These are phyloP conservation scores for Heliconius ethilla DNA, from an alignment of 2,888 invertebrate genomes.

Conservation along the genomic window DNA sequence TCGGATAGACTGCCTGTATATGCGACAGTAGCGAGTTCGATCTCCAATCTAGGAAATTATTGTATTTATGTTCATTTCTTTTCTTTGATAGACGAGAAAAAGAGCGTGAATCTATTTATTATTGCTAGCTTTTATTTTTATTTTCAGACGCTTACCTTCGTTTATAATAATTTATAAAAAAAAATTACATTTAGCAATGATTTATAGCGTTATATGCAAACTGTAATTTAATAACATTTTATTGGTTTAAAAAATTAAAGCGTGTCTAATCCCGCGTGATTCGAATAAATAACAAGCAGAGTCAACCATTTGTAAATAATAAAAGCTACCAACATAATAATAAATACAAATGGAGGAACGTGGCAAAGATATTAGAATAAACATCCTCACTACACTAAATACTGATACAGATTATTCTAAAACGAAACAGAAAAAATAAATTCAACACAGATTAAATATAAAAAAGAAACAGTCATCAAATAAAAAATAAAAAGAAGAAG, in stretches of 20 bases:
- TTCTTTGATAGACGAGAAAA: too few relatives aligned
- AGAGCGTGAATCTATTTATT: too few relatives aligned
- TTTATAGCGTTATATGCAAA: too few relatives aligned
- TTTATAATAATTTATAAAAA: too few relatives aligned
- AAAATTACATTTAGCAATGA: background rate
- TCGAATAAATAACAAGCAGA: background rate
- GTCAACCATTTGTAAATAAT: background rate
- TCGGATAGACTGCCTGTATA: too few relatives aligned
- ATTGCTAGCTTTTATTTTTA: too few relatives aligned
- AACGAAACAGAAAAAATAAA: background rate
- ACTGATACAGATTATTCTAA: background rate
- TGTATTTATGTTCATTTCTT: too few relatives aligned
- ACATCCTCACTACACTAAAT: background rate
- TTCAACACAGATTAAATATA: constrained; percentile 3
- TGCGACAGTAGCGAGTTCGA: too few relatives aligned
- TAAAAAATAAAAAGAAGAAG: constrained; percentile 14
- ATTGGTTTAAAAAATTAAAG: background rate
- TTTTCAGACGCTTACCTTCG: too few relatives aligned
- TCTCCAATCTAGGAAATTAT: too few relatives aligned
- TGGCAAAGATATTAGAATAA: background rate
- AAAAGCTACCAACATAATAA: background rate
- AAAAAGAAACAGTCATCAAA: background rate
- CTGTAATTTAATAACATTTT: background rate
- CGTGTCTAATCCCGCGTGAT: background rate
- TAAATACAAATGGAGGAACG: background rate